These are phyloP conservation scores for Psittacula cyanocephala DNA, from an alignment of 2,113 vertebrate genomes.

Conservation along the genomic window DNA sequence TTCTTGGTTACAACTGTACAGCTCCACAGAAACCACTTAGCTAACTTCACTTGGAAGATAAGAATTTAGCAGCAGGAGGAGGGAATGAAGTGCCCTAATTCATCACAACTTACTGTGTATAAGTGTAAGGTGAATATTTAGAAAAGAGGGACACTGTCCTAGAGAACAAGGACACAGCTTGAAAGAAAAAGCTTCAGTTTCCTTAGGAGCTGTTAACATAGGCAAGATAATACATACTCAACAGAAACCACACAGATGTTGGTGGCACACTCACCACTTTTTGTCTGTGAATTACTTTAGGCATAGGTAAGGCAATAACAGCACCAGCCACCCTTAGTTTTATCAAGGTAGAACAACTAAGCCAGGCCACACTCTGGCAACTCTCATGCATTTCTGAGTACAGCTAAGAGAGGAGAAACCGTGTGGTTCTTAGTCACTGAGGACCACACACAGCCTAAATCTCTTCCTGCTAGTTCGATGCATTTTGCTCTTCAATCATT, in stretches of 20 bases:
- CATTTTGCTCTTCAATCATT: neutral
- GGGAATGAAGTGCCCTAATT: neutral
- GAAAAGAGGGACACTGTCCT: neutral
- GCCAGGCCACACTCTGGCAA: neutral
- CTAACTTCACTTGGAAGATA: neutral
- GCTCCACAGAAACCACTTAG: neutral
- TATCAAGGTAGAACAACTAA: neutral
- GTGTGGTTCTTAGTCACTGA: accelerated
- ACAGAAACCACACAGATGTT: neutral
- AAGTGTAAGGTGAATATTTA: neutral
- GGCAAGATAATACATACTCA: neutral
- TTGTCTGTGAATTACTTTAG: neutral
- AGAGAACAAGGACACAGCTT: neutral
- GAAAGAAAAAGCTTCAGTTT: neutral
- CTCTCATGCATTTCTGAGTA: neutral
- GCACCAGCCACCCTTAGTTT: neutral
- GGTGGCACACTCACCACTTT: neutral
- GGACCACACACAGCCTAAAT: neutral
- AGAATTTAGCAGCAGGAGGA: neutral
- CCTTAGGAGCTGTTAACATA: neutral
- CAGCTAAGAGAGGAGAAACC: neutral
- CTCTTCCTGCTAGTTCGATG: neutral
- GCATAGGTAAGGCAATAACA: neutral
- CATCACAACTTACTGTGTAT: neutral
- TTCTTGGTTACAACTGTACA: neutral